A percentile compares a stretch with the other conserved stretches of the same genome.
These are phyloP conservation scores for Caenorhabditis becei DNA, from an alignment of 2,888 invertebrate genomes.

Conservation along the genomic window DNA sequence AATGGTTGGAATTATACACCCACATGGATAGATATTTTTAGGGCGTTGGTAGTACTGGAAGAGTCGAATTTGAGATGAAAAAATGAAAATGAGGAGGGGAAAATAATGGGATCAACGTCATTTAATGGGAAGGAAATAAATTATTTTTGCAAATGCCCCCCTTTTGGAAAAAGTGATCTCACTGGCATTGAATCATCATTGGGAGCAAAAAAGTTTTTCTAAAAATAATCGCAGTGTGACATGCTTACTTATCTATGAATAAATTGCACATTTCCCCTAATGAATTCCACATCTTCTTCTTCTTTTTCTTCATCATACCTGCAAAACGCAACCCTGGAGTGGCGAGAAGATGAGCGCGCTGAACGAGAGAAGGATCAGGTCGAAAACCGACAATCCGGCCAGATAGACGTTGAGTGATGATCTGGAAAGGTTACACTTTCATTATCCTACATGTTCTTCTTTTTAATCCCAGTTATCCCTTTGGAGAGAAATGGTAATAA, in stretches of 20 bases:
- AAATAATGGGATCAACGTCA: not conserved
- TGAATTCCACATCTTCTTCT: constrained; percentile 31
- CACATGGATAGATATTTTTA: not conserved
- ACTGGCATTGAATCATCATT: not conserved
- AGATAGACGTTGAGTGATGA: constrained; percentile 80
- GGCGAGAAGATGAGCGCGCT: constrained; percentile 77
- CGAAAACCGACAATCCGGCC: constrained; percentile 80
- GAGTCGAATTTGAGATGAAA: not conserved
- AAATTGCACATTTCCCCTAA: constrained; percentile 38
- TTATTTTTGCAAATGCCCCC: not conserved
- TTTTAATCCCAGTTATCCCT: too few relatives aligned
- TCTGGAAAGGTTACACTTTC: constrained; percentile 42
- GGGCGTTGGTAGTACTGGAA: not conserved
- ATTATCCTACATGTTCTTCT: too few relatives aligned
- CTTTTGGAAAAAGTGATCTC: too few relatives aligned
- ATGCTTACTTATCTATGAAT: constrained; percentile 26
- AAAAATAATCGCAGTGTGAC: constrained; percentile 19
- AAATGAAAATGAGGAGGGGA: not conserved
- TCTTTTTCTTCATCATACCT: too few relatives aligned
- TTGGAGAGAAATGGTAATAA: not conserved
- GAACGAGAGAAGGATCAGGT: constrained; percentile 76
- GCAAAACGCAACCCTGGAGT: constrained; percentile 69
- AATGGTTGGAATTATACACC: not conserved
- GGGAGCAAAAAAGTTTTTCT: not conserved
- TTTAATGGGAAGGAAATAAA: too few relatives aligned